These are phyloP conservation scores for Podarcis muralis DNA, from an alignment of 2,113 vertebrate genomes.

Conservation along the genomic window DNA sequence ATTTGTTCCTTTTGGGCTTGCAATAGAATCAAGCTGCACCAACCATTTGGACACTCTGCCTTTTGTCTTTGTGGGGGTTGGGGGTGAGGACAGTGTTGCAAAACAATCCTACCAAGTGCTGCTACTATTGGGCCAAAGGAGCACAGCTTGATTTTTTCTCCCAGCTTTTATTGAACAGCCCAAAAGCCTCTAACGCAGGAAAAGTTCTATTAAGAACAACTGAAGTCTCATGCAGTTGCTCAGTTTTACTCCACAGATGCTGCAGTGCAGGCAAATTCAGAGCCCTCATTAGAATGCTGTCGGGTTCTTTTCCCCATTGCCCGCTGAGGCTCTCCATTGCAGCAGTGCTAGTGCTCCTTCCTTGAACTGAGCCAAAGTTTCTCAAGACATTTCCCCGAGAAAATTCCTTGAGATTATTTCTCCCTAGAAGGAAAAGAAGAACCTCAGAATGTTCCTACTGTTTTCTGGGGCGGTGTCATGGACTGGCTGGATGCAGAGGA, in stretches of 20 bases:
- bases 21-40: not conserved
- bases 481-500: too few relatives aligned
- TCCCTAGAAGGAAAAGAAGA: not conserved
- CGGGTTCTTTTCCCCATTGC: not conserved
- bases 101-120: not conserved
- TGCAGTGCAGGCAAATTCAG: constrained; percentile 27
- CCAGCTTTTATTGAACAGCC: not conserved
- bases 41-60: not conserved
- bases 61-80: not conserved
- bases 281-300: constrained; percentile 21
- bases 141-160: not conserved
- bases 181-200: not conserved
- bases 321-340: constrained; percentile 15
- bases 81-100: too few relatives aligned
- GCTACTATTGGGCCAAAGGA: not conserved
- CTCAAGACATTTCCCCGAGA: not conserved
- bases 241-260: constrained; percentile 15
- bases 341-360: constrained; percentile 11
- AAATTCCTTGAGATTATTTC: not conserved
- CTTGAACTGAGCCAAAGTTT: not conserved
- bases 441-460: not conserved
- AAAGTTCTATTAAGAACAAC: constrained; percentile 6
- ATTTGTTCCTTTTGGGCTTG: not conserved
- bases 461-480: not conserved
- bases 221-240: not conserved